Base-by-base conservation (phyloP, 1,140 invertebrate species). In the Aporrectodea caliginosa region DNA sequence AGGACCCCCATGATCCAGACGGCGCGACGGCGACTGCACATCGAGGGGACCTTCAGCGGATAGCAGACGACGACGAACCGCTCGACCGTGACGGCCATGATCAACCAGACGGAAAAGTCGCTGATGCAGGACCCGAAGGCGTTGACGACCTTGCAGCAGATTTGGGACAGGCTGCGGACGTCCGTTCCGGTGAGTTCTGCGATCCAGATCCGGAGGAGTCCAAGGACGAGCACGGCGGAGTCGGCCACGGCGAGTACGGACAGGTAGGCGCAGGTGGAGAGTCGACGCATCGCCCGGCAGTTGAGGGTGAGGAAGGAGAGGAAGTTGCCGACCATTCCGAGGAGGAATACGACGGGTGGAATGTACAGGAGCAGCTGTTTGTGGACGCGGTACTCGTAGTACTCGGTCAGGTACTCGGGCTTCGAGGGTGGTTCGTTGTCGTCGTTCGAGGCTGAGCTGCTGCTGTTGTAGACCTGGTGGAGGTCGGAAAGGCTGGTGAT, bases 1-100 rank as follows among this genome's bases (percentile, higher is more conserved):
- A 80, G 58, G 27, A 68, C n/a, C 16, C 73, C 74, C 14, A 69
- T 35, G 12, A 79, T 32, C 70, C 31, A 32, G 71, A 33, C 74
- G 30, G 79, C 79, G 68, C 73, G 16, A 16, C 34, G 73, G 0
- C 30, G 27, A 43, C 83, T 85, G 78, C 87, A 87, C 16, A 87
- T 74, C 14, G 78, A 73, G n/a, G 35, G 81, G 0, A 85, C 86
- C 78, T 84, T 81, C n/a, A 88, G 81, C 2, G 87, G 87, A 75
- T 84, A 75, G 58, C 82, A 83, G 1, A 87, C 85, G 30, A 84
- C 87, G 43, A 88, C 85, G 79, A 83, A 87, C 29, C 87, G 70
- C 78, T 89, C 88, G 2, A 86, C 73, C 1, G 88, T 89, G 12
- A 89, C 86, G 0, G 86, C 86, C 16, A 89, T 84, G 16, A 88